Percentiles rank a stretch among this genome's conserved stretches.
phyloP scores from a whole-genome alignment of 2,888 invertebrate species.

The Oscheius sp. region DNA sequence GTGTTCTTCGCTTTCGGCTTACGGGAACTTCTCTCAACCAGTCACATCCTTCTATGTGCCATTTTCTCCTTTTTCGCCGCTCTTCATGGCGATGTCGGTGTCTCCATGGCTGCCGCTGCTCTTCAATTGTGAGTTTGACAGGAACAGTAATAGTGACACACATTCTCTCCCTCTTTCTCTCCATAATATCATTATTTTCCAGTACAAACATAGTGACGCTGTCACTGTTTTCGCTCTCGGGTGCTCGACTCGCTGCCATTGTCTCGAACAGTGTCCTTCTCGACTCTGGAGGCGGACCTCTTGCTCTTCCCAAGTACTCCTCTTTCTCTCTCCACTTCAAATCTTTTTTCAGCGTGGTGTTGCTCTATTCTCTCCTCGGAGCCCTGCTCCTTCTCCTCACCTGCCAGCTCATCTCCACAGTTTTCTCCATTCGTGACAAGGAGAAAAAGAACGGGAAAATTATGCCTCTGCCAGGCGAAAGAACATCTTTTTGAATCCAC shows the following conservation, averaged over 20 bases:
- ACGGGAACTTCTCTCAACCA: slow-evolving; percentile 27
- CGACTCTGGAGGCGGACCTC: slow-evolving; percentile 22
- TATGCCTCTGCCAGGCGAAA: slow-evolving; percentile 37
- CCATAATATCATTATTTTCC: neutral
- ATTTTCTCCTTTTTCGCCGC: slow-evolving; percentile 33
- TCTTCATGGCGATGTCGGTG: slow-evolving; percentile 30
- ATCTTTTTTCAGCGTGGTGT: slow-evolving; percentile 43
- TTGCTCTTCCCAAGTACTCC: slow-evolving; percentile 18
- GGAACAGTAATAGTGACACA: no score
- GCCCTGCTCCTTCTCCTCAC: slow-evolving; percentile 40
- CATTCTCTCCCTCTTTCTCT: neutral
- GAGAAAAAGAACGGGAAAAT: slow-evolving; percentile 17
- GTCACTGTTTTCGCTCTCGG: neutral
- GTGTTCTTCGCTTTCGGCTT: slow-evolving; percentile 33
- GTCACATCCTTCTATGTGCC: slow-evolving; percentile 25
- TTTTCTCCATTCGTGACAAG: slow-evolving; percentile 38
- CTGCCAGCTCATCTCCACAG: slow-evolving; percentile 43
- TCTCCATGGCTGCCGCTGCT: slow-evolving; percentile 24
- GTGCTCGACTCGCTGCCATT: slow-evolving; percentile 13
- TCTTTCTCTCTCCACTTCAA: neutral
- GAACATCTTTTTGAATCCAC: slow-evolving; percentile 46
- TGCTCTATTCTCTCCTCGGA: slow-evolving; percentile 45
- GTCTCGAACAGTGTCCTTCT: slow-evolving; percentile 23
- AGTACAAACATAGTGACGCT: slow-evolving; percentile 27
- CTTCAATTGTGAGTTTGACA: slow-evolving; percentile 28